These are phyloP conservation scores for Heliangelus exortis DNA, from an alignment of 2,797 vertebrate species.

Conservation along the genomic window DNA sequence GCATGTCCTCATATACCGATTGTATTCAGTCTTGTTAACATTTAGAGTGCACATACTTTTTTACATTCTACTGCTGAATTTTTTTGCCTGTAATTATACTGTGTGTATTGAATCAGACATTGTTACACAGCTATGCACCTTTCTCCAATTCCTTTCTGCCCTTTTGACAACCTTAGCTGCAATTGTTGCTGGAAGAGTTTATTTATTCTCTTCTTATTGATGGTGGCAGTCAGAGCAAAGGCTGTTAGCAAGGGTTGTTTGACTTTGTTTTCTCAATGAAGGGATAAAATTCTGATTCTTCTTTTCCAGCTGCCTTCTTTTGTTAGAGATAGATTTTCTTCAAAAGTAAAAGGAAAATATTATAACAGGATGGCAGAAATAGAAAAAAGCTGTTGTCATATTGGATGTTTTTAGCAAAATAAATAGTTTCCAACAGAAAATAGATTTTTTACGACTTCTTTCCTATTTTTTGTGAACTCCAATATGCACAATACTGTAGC, in stretches of 20 bases:
- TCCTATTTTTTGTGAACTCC: neutral
- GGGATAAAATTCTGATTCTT: neutral
- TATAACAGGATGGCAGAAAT: neutral
- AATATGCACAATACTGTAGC: neutral
- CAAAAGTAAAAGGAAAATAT: neutral
- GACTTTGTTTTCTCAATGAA: neutral
- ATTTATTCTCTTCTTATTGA: neutral
- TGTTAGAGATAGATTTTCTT: neutral
- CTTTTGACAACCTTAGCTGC: neutral
- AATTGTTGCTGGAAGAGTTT: neutral
- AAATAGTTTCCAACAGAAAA: neutral
- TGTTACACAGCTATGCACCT: neutral
- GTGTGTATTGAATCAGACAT: neutral
- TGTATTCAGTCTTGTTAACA: fast-evolving
- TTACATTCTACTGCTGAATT: neutral
- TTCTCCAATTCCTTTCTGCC: neutral
- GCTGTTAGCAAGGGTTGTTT: neutral
- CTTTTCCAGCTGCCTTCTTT: neutral
- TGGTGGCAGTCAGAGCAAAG: neutral
- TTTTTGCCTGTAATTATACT: neutral
- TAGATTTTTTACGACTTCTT: neutral
- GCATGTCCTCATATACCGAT: neutral
- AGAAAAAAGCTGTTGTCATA: neutral
- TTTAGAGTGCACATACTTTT: neutral
- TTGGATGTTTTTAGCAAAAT: neutral